Evolutionary conservation across 2,113 vertebrate species (phyloP), one percentile per base, ranked within the genome.

Genomic region (Channa maculata): DNA sequence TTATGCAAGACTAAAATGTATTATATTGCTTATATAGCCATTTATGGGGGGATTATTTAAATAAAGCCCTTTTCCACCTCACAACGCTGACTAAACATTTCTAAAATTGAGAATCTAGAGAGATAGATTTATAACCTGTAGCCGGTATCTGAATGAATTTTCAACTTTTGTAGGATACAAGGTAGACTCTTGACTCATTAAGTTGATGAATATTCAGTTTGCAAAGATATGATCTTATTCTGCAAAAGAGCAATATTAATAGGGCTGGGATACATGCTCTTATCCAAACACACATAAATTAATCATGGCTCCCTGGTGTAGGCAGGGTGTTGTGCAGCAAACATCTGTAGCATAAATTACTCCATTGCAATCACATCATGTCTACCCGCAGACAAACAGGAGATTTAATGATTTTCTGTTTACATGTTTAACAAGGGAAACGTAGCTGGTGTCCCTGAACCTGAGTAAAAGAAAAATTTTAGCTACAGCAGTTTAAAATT

Each of bases 181-280:
- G 9, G 75, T 58, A 58, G 78, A 82, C 61, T 75, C 34, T 82
- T 83, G 69, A 88, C 73, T 90, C 80, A 88, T 90, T 92, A 84
- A 83, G 53, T 77, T 79, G 55, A 79, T 85, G 75, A 89, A 91
- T 91, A 89, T 90, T 92, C 71, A 86, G 68, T 91, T 89, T 88
- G 65, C 77, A 71, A 60, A 77, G 84, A 91, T 83, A 84, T 75
- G 79, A 91, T 91, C 82, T 82, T 86, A 82, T 88, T 89, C 62
- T 55, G 77, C 69, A 84, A 91, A 92, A 92, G 83, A 88, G 86
- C 71, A 88, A 89, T 89, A 92, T 92, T 92, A 91, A 91, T 89
- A 84, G 76, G 73, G 54, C 66, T 66, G 80, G 83, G 72, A 64
- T 88, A 75, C 82, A 88, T 75, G 82, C 79, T 88, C 77, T 89